phyloP scores from a whole-genome alignment of 2,113 vertebrate species.

The Nanorana parkeri region DNA sequence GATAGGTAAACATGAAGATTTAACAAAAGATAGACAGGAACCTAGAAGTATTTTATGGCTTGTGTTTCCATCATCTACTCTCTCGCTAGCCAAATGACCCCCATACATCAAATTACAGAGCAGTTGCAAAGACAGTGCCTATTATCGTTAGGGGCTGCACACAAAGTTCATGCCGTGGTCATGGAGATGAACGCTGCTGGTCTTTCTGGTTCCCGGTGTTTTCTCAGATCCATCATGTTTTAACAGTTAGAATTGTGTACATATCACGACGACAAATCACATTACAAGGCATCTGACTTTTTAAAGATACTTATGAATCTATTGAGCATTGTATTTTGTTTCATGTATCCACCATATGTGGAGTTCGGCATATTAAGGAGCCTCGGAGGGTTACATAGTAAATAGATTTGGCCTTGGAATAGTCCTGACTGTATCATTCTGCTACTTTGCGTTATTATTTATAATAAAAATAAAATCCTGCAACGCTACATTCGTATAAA shows the following conservation, averaged over 20 bases:
- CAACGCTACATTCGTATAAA: no score
- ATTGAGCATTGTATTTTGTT: background rate
- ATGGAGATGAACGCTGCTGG: slow-evolving; percentile 87
- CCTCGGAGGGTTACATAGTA: no score
- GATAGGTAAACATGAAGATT: slow-evolving; percentile 69
- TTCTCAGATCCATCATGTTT: slow-evolving; percentile 84
- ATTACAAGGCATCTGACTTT: slow-evolving; percentile 9
- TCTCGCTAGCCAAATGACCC: slow-evolving; percentile 84
- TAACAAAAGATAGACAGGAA: slow-evolving; percentile 61
- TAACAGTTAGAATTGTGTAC: slow-evolving; percentile 81
- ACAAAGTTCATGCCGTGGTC: slow-evolving; percentile 88
- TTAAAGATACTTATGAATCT: background rate
- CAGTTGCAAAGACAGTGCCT: slow-evolving; percentile 87
- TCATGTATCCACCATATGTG: no score
- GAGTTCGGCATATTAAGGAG: no score
- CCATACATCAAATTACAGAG: slow-evolving; percentile 90
- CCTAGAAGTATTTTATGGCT: slow-evolving; percentile 74
- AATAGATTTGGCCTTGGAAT: no score
- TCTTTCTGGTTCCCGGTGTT: slow-evolving; percentile 87
- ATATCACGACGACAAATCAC: slow-evolving; percentile 66
- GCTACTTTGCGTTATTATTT: no score
- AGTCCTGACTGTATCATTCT: no score
- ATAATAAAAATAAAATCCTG: no score
- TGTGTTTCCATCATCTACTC: slow-evolving; percentile 74
- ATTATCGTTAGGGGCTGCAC: slow-evolving; percentile 88